phyloP scores from a whole-genome alignment of 2,113 vertebrate genomes.

The Neomonachus schauinslandi region DNA sequence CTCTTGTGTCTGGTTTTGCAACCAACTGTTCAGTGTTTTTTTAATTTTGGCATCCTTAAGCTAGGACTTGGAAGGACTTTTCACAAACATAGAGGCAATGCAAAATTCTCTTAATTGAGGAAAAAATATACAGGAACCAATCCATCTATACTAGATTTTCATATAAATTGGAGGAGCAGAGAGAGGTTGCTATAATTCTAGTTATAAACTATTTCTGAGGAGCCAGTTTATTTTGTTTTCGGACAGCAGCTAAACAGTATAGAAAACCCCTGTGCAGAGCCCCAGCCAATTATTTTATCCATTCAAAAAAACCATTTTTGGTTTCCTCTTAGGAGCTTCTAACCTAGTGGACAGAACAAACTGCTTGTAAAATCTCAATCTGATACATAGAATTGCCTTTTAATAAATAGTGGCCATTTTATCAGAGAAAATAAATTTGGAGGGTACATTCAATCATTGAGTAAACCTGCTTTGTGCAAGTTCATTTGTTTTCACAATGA shows the following conservation, averaged over 20 bases:
- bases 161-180: not conserved
- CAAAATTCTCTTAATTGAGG: not conserved
- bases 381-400: slow-evolving; percentile 13
- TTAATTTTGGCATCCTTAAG: not conserved
- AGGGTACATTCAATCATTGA: not conserved
- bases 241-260: not conserved
- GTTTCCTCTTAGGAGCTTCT: not conserved
- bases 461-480: not conserved
- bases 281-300: not conserved
- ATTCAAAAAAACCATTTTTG: not conserved
- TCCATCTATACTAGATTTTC: not conserved
- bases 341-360: not conserved
- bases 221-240: not conserved
- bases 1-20: not conserved
- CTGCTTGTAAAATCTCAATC: slow-evolving; percentile 12
- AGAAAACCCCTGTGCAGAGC: not conserved
- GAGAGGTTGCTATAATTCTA: not conserved
- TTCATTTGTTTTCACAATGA: not conserved
- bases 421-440: slow-evolving; percentile 1
- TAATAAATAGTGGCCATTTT: slow-evolving; percentile 8
- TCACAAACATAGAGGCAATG: not conserved
- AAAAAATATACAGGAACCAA: not conserved
- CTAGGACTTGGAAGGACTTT: not conserved
- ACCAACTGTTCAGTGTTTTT: not conserved
- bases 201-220: not conserved